These are phyloP conservation scores for Conus betulinus DNA, from an alignment of 1,140 invertebrate species.

Conservation along the genomic window DNA sequence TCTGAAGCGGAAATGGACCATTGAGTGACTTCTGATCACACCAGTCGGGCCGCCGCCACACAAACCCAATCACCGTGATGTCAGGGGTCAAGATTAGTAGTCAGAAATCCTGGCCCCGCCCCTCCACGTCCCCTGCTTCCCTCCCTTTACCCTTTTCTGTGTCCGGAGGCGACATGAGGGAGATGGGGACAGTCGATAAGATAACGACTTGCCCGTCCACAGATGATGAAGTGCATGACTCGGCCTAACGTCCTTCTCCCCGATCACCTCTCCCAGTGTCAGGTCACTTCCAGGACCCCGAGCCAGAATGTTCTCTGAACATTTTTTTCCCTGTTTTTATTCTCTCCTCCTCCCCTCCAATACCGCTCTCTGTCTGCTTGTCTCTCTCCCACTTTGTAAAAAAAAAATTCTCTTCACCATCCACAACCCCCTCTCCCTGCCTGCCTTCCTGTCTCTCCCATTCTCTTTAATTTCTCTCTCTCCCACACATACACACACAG, in stretches of 20 bases:
- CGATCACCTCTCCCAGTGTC: no score
- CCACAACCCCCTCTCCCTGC: no score
- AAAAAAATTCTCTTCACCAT: no score
- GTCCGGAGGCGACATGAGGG: background rate
- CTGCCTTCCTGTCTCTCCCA: no score
- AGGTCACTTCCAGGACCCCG: no score
- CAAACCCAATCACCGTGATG: background rate
- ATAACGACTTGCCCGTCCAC: background rate
- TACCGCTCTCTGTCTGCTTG: background rate
- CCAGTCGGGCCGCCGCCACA: background rate
- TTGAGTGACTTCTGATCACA: background rate
- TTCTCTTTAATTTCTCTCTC: no score
- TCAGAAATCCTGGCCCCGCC: background rate
- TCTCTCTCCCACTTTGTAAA: background rate
- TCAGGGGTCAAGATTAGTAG: background rate
- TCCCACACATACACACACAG: no score
- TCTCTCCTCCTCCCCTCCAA: background rate
- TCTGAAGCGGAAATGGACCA: no score
- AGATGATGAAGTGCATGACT: background rate
- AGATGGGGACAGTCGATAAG: background rate
- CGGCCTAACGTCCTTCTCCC: background rate
- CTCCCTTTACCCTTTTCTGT: background rate
- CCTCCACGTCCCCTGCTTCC: background rate
- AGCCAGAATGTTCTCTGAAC: no score
- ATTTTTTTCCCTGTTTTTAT: background rate